A percentile compares a stretch with the other conserved stretches of the same genome.
Evolutionary conservation across 1,140 invertebrate genomes (phyloP).

Genomic region (Drosophila dunni): DNA sequence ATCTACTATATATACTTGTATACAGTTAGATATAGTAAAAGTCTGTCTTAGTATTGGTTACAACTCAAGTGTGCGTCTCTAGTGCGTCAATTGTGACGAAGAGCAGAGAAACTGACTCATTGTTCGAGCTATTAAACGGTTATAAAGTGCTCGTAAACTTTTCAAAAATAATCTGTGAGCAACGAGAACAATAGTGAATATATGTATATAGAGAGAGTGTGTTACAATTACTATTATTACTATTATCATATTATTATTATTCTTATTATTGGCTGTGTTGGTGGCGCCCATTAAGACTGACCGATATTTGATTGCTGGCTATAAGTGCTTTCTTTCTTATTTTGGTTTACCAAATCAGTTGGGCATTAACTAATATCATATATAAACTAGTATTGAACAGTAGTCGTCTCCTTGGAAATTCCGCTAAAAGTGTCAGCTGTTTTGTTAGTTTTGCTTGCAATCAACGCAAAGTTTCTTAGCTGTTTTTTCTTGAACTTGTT

Average conservation of each 20-base stretch:
- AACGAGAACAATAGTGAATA: background rate
- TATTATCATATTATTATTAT: conserved; percentile 1
- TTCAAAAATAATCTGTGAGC: conserved; percentile 49
- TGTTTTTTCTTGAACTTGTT: conserved; percentile 15
- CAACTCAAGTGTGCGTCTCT: conserved; percentile 44
- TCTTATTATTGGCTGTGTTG: conserved; percentile 70
- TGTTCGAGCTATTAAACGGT: conserved; percentile 78
- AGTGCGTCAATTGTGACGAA: conserved; percentile 57
- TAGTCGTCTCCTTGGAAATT: background rate
- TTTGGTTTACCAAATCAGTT: conserved; percentile 77
- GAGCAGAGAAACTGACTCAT: conserved; percentile 40
- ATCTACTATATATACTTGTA: conserved; percentile 31
- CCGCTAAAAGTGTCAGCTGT: conserved; percentile 37
- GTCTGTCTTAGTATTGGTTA: conserved; percentile 45
- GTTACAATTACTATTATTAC: conserved; percentile 11
- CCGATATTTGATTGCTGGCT: conserved; percentile 73
- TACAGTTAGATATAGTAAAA: conserved; percentile 31
- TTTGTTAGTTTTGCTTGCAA: conserved; percentile 50
- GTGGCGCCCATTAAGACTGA: conserved; percentile 80
- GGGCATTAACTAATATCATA: conserved; percentile 72
- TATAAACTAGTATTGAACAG: conserved; percentile 33
- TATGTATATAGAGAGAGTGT: conserved; percentile 10
- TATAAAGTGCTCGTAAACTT: conserved; percentile 82
- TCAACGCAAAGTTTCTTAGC: conserved; percentile 47
- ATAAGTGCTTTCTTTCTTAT: conserved; percentile 54